These are phyloP conservation scores for Pseudococcus longispinus DNA, from an alignment of 2,888 invertebrate genomes.

Conservation along the genomic window DNA sequence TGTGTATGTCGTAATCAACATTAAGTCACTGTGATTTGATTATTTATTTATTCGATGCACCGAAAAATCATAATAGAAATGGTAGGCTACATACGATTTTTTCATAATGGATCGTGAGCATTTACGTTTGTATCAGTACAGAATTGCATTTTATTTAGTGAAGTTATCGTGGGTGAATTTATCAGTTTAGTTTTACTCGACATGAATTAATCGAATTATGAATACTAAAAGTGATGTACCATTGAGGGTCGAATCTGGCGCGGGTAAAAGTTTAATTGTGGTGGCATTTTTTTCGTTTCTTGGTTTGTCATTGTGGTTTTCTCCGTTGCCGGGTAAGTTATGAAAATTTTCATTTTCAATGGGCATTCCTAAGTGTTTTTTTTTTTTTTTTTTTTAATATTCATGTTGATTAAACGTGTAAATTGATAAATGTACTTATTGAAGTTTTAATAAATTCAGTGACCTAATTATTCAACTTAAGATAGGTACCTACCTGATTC, in stretches of 20 bases:
- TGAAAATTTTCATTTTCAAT: neutral
- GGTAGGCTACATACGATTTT: neutral
- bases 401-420: neutral
- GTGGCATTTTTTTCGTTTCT: conserved; percentile 59
- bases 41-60: conserved; percentile 28
- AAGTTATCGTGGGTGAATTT: neutral
- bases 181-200: neutral
- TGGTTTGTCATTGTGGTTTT: conserved; percentile 59
- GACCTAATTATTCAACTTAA: too few species aligned
- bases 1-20: conserved; percentile 20
- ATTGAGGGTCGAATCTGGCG: conserved; percentile 27
- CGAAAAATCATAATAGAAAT: conserved; percentile 15
- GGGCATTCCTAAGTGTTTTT: neutral
- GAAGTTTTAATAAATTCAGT: too few species aligned
- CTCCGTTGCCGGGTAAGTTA: conserved; percentile 60
- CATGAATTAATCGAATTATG: conserved; percentile 15
- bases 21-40: conserved; percentile 17
- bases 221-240: conserved; percentile 41
- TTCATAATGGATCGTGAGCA: neutral
- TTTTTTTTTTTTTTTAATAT: too few species aligned
- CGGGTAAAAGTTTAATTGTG: conserved; percentile 58
- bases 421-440: too few species aligned
- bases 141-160: conserved; percentile 27
- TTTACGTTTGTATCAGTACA: neutral
- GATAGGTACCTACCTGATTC: too few species aligned